Base-by-base conservation (phyloP, 1,140 invertebrate species). In the Drosophila kurseongensis region DNA sequence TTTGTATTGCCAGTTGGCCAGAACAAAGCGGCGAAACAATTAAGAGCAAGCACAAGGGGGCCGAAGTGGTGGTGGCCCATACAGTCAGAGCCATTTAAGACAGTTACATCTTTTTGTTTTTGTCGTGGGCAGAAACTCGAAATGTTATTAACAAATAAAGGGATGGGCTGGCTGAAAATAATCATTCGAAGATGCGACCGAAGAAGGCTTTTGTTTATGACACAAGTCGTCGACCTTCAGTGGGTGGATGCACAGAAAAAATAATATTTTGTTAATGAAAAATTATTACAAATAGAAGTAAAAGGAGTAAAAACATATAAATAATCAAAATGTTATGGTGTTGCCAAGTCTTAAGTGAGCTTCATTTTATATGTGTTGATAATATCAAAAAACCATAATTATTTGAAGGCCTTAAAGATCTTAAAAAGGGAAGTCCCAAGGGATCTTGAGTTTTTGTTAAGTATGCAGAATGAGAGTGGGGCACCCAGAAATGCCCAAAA, bases 401-500 rank as follows among this genome's bases (percentile, higher is more conserved):
- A 32, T 32, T 41, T 1, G 7, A 41, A n/a, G 5, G 38, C 12
- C 38, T n/a, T 13, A 23, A 40, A 12, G 13, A 13, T 38, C 4
- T 13, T 38, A 38, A 38, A 38, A 18, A 18, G 18, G 18, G 18
- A 5, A n/a, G 13, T 48, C 23, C 14, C 27, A 50, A 52, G 32
- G 14, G n/a, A 38, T 12, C 13, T n/a, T 1, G 3, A 0, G 12
- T 54, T 40, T 54, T 9, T 18, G 13, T 7, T 38, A 12, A 18
- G 29, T 32, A 32, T 29, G 32, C 7, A 18, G 65, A 54, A 44
- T 56, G 29, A 9, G 27, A 42, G 10, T 23, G 32, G 38, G 35
- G 32, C 67, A 55, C 62, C 36, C 62, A 69, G 23, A 55, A 71
- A 71, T 58, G 67, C 44, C 67, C 68, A 9, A 72, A 72, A 75